Percentiles rank a stretch among this genome's conserved stretches.
Evolutionary conservation across 2,888 invertebrate species (phyloP).

Genomic region (Spilarctia lutea): DNA sequence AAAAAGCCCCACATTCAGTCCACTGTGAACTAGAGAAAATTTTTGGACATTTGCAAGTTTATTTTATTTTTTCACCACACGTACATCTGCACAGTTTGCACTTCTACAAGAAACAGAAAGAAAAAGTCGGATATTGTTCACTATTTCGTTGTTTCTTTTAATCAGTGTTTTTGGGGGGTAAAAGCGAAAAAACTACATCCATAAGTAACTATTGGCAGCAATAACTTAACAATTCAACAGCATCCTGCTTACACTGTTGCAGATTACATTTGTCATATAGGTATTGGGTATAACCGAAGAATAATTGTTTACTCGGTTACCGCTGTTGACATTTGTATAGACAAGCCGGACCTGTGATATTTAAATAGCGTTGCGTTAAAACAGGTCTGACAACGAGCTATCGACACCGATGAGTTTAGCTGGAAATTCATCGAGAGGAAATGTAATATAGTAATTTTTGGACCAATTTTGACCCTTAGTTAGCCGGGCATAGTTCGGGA

Average conservation of each 20-base stretch:
- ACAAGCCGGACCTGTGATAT: conserved; percentile 38
- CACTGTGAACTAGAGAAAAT: too few species aligned
- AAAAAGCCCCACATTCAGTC: too few species aligned
- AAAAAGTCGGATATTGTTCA: not conserved
- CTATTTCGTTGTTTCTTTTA: too few species aligned
- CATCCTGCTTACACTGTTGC: not conserved
- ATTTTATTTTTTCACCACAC: too few species aligned
- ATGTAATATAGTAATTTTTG: not conserved
- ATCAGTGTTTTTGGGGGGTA: too few species aligned
- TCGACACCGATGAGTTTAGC: conserved; percentile 31
- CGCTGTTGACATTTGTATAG: conserved; percentile 46
- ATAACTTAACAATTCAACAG: not conserved
- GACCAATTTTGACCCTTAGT: not conserved
- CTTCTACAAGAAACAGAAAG: too few species aligned
- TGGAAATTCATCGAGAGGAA: conserved; percentile 35
- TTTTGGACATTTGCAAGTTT: too few species aligned
- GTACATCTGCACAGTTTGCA: too few species aligned
- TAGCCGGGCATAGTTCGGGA: not conserved
- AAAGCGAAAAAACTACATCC: not conserved
- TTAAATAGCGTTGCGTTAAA: conserved; percentile 48
- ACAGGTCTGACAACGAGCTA: conserved; percentile 38
- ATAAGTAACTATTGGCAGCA: not conserved
- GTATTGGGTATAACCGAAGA: conserved; percentile 15
- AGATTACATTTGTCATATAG: not conserved
- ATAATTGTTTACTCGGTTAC: conserved; percentile 35